Evolutionary conservation across 2,888 invertebrate genomes (phyloP), one percentile per base, ranked within the genome.

Genomic region (Mechanitis mazaeus): DNA sequence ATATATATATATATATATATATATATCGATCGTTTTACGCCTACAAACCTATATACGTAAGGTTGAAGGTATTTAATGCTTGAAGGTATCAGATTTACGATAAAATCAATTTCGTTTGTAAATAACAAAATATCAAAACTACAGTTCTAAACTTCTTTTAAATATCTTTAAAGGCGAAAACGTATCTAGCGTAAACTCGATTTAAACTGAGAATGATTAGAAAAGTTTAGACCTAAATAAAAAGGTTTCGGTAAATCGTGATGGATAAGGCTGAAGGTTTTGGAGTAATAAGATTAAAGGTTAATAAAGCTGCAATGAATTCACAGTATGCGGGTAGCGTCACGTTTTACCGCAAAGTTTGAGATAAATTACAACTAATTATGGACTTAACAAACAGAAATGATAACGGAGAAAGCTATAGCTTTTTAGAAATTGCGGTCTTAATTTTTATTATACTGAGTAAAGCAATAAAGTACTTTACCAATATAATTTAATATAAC

Each of bases 321-420:
- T 58, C 54, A 35, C 54, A 60, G 62, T 64, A 64, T 62, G 64
- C 58, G 54, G 58, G 60, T 60, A 58, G 59, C 64, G 57, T 66
- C 64, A 64, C 60, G 61, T 61, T 58, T 61, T 59, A 7, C 56
- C 57, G 56, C 55, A 35, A 56, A 57, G 50, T 58, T 61, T 58
- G 54, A 64, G 47, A 64, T 66, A 64, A 66, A 66, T 66, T 66
- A 50, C 59, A 54, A 56, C 58, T 66, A 66, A 64, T 66, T 66
- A 66, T 56, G 59, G 58, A 64, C 59, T 59, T 56, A 58, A 50
- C 50, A 61, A 58, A 59, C 59, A 58, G 53, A 54, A 61, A 46
- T 46, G 45, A 50, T 57, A 61, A 64, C 61, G 59, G 59, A 55
- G 57, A 20, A 50, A 58, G 31, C 31, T 50, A 31, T 31, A 31